Percentiles rank a stretch among this genome's conserved stretches.
Conservation (phyloP, 2,113 vertebrate species). For the Gambusia affinis region DNA sequence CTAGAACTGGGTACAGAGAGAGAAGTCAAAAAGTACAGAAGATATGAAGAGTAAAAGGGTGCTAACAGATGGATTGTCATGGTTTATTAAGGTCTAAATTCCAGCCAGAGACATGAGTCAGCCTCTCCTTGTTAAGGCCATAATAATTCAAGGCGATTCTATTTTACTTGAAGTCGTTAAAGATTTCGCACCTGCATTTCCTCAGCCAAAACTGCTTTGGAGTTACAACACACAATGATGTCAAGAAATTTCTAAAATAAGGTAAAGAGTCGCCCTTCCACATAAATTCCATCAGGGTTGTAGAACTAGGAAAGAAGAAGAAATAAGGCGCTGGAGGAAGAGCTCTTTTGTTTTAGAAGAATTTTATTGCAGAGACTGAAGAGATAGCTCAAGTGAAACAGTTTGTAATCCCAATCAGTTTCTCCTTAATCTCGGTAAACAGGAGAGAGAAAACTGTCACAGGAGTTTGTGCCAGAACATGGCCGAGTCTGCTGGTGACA, state of each 20-base stretch:
- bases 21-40: conserved; percentile 29
- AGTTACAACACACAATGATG: conserved; percentile 17
- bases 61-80: conserved; percentile 47
- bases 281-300: not conserved
- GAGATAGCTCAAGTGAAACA: conserved; percentile 29
- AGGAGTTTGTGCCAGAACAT: conserved; percentile 53
- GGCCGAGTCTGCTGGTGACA: conserved; percentile 59
- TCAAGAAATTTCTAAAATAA: conserved; percentile 8
- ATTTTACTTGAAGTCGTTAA: conserved; percentile 21
- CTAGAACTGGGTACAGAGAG: conserved; percentile 7
- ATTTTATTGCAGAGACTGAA: conserved; percentile 9
- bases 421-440: conserved; percentile 60
- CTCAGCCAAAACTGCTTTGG: conserved; percentile 26
- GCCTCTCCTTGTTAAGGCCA: conserved; percentile 19
- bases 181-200: conserved; percentile 29
- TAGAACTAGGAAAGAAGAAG: not conserved
- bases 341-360: conserved; percentile 3
- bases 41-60: conserved; percentile 48
- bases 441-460: conserved; percentile 51
- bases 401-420: conserved; percentile 52
- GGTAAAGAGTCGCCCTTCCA: not conserved
- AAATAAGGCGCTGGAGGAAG: too few relatives aligned
- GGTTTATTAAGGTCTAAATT: conserved; percentile 66
- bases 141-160: conserved; percentile 49
- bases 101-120: conserved; percentile 62